Conservation (phyloP, 2,797 vertebrate genomes). For the Micromesistius poutassou region DNA sequence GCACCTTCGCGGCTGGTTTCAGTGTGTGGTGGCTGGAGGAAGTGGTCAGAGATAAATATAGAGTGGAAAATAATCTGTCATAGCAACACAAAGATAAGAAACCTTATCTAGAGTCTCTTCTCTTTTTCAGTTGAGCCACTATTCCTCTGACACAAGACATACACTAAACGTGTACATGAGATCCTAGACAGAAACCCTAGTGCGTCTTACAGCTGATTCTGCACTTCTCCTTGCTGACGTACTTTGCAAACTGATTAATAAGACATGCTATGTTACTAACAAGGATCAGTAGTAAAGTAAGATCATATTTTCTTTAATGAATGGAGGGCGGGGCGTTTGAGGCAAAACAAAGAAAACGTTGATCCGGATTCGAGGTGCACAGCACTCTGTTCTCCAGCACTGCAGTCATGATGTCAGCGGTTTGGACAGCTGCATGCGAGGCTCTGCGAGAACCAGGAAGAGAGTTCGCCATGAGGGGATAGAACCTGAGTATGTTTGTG, state of each 20-base stretch:
- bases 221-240: too few species aligned
- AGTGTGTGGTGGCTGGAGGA: not conserved
- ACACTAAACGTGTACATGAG: too few species aligned
- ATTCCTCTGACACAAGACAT: not conserved
- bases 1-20: not conserved
- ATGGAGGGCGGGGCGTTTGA: not conserved
- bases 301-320: not conserved
- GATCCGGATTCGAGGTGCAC: conserved; percentile 17
- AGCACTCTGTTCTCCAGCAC: conserved; percentile 2
- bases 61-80: not conserved
- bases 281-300: not conserved
- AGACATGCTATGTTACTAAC: not conserved
- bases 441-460: conserved; percentile 32
- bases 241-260: not conserved
- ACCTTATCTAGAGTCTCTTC: not conserved
- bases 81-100: not conserved
- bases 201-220: too few species aligned
- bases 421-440: conserved; percentile 66
- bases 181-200: too few species aligned
- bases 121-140: not conserved
- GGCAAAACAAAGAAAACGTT: conserved; percentile 39
- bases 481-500: conserved; percentile 22
- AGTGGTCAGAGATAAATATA: not conserved
- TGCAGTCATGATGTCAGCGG: conserved; percentile 51
- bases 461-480: conserved; percentile 23